Conservation (phyloP, 2,888 invertebrate genomes). For the Catocala nupta region DNA sequence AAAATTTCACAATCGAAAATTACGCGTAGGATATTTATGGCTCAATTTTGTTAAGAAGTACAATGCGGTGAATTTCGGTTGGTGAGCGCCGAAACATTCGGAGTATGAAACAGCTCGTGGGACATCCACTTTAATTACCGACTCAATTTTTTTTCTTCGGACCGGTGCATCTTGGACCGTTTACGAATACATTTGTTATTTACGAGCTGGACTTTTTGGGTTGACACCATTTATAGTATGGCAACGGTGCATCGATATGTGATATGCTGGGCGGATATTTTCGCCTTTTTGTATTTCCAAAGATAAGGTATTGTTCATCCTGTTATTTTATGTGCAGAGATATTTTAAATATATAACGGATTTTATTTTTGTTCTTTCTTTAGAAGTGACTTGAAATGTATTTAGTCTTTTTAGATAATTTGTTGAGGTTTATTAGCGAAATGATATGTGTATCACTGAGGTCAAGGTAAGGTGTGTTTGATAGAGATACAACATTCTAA, state of each 20-base stretch:
- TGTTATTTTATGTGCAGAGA: not conserved
- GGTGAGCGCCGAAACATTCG: constrained; percentile 63
- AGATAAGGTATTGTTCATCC: constrained; percentile 13
- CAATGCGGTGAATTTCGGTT: constrained; percentile 74
- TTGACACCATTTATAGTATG: constrained; percentile 73
- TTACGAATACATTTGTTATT: constrained; percentile 80
- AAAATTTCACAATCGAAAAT: constrained; percentile 76
- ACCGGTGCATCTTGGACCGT: constrained; percentile 64
- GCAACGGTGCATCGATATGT: constrained; percentile 61
- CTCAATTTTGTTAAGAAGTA: constrained; percentile 74
- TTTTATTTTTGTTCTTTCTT: not conserved
- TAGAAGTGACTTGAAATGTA: not conserved
- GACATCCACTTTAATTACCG: constrained; percentile 77
- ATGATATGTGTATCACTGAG: too few species aligned
- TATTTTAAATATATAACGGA: not conserved
- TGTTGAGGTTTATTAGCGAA: too few species aligned
- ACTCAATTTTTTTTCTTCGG: constrained; percentile 68
- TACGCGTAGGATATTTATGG: constrained; percentile 82
- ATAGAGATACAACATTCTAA: too few species aligned
- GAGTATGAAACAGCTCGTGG: constrained; percentile 68
- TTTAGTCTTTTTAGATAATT: not conserved
- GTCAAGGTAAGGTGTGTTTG: too few species aligned
- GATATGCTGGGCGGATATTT: constrained; percentile 48
- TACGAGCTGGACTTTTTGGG: constrained; percentile 77
- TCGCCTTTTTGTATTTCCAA: constrained; percentile 24